phyloP scores from a whole-genome alignment of 2,888 invertebrate species.

The Xestobium rufovillosum region DNA sequence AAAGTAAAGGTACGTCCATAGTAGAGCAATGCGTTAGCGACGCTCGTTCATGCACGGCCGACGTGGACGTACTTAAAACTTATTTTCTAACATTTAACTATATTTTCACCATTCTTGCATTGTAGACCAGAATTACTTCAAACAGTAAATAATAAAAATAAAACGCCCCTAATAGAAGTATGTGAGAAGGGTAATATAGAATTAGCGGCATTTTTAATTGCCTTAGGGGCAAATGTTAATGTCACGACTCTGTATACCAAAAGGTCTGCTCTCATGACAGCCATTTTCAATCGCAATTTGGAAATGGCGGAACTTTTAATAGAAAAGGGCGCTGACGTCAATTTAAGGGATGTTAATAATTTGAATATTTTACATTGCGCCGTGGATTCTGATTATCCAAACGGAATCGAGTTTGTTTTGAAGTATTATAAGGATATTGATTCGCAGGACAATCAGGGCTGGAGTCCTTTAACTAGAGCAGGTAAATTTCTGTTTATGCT shows the following conservation, averaged over 20 bases:
- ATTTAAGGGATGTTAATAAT: constrained; percentile 43
- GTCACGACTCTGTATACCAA: constrained; percentile 37
- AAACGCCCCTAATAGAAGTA: constrained; percentile 50
- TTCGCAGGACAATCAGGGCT: constrained; percentile 44
- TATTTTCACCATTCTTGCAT: no score
- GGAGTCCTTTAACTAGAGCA: constrained; percentile 51
- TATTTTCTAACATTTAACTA: no score
- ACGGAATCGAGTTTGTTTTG: constrained; percentile 37
- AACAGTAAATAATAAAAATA: constrained; percentile 44
- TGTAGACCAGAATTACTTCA: constrained; percentile 44
- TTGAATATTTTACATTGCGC: constrained; percentile 49
- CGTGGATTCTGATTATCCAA: constrained; percentile 45
- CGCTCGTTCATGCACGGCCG: no score
- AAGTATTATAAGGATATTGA: constrained; percentile 37
- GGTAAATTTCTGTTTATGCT: no score
- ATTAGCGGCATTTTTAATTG: constrained; percentile 43
- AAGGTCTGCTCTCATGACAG: constrained; percentile 47
- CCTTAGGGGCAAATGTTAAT: constrained; percentile 46
- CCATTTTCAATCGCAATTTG: constrained; percentile 38
- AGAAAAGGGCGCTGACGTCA: constrained; percentile 46
- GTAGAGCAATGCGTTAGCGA: no score
- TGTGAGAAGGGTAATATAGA: constrained; percentile 43
- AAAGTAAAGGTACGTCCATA: no score
- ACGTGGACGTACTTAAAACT: no score
- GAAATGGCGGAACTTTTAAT: constrained; percentile 42